Base-by-base conservation (phyloP, 2,797 vertebrate species). In the Myripristis jacobus region DNA sequence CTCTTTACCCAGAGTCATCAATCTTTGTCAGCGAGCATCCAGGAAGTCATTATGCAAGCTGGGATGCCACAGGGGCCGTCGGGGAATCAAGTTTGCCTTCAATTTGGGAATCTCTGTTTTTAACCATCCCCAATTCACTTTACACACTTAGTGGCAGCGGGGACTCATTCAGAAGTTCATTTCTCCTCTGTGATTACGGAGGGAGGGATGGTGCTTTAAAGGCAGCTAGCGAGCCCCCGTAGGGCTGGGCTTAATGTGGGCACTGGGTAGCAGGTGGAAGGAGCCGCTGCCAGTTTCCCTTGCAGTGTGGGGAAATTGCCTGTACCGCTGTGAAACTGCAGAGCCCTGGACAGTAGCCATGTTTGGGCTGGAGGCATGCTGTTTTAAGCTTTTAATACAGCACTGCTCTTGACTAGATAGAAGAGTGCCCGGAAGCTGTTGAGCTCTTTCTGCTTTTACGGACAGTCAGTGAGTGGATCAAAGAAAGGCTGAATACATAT, bases 21-120 rank as follows among this genome's bases (percentile, higher is more conserved):
- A 93, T 95, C 92, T 91, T 87, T 94, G 94, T 95, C 94, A 90
- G 79, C 75, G 34, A 62, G 81, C 77, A 84, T 93, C 75, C 90
- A 86, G 75, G 68, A 90, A 91, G 87, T 92, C 91, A 93, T 94
- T 93, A 90, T 66, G 69, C 84, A 80, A 74, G 82, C 81, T 47
- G 80, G 70, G 85, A 84, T 69, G 75, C 73, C 76, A 79, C 43
- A 2, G 65, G 78, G 77, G 81, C 81, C 77, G 43, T 34, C 29
- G 0, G 75, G 83, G 82, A 86, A 79, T 86, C 77, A 75, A 76
- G 77, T 73, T 85, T 48, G 66, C 64, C 51, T 77, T 75, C 50
- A 63, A 74, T 86, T 69, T 31, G 41, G 44, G 63, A 29, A 18
- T 67, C 57, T 59, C 71, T 64, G 61, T 76, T 80, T 81, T 71